Evolutionary conservation across 2,797 vertebrate species (phyloP), one percentile per base, ranked within the genome.

Genomic region (Gymnodraco acuticeps): DNA sequence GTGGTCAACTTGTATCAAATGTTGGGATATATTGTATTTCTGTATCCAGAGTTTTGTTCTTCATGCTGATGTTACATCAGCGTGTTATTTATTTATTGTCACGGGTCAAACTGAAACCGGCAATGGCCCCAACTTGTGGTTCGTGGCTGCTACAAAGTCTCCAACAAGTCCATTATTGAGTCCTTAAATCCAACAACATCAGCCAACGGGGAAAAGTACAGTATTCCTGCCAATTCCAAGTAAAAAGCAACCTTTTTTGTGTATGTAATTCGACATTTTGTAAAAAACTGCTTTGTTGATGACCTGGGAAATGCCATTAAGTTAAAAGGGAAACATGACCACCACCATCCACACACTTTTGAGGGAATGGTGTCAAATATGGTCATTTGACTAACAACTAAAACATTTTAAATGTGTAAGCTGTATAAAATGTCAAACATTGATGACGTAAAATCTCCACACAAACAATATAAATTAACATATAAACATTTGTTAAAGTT

Each of bases 261-360:
- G 38, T 17, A 42, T 23, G 14, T 27, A 43, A 42, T 14, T 54
- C 17, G 14, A 27, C 38, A 41, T 51, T n/a, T 2, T 33, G 3
- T 48, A 11, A 7, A 38, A 38, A 38, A 7, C 4, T 27, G 27
- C 27, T 27, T 27, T 27, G 4, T 27, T 27, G 27, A 27, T 27
- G 27, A 27, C n/a, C 58, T 19, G 3, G 33, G 1, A 74, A 84
- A 79, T 62, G 60, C 54, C 15, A 20, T 77, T 62, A 67, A 67
- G 60, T 58, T 45, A 31, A 71, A 65, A 78, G 72, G 64, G 78
- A 83, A 80, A 78, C 58, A 63, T 41, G 56, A 62, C 19, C 31
- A 16, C 42, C 19, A 16, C 20, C 41, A 23, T 9, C 3, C 10
- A 54, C 51, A 51, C 23, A 19, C 51, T 38, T 38, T 38, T 38